Evolutionary conservation across 2,113 vertebrate species (phyloP).

Genomic region (Lepisosteus oculatus): DNA sequence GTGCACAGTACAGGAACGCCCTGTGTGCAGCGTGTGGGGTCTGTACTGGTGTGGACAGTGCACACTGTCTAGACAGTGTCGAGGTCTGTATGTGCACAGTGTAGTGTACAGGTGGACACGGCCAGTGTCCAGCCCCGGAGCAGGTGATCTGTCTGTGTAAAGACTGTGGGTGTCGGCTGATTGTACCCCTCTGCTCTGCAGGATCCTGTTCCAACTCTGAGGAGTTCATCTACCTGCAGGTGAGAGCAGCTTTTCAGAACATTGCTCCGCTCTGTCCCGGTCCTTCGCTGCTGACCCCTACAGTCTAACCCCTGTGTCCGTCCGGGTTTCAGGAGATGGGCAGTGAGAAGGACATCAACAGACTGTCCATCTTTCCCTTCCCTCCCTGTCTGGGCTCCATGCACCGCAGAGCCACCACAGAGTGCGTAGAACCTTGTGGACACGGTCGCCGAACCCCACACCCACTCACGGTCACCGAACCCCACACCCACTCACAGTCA

Average conservation of each 20-base stretch:
- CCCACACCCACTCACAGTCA: too few species aligned
- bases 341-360: conserved; percentile 86
- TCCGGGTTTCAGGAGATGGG: conserved; percentile 44
- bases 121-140: too few species aligned
- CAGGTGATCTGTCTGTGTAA: too few species aligned
- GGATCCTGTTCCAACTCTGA: conserved; percentile 60
- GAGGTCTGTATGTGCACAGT: too few species aligned
- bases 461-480: too few species aligned
- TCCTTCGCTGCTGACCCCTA: too few species aligned
- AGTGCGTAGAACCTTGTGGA: conserved; percentile 47
- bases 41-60: background rate
- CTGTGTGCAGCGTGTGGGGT: background rate
- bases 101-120: too few species aligned
- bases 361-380: conserved; percentile 89
- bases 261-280: too few species aligned
- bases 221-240: conserved; percentile 53
- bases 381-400: conserved; percentile 87
- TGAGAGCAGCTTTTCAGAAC: conserved; percentile 31
- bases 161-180: too few species aligned
- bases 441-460: too few species aligned
- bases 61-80: too few species aligned
- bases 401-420: conserved; percentile 67
- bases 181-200: conserved; percentile 20
- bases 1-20: background rate
- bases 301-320: background rate